Evolutionary conservation across 2,113 vertebrate species (phyloP).

Genomic region (Crotophaga sulcirostris): DNA sequence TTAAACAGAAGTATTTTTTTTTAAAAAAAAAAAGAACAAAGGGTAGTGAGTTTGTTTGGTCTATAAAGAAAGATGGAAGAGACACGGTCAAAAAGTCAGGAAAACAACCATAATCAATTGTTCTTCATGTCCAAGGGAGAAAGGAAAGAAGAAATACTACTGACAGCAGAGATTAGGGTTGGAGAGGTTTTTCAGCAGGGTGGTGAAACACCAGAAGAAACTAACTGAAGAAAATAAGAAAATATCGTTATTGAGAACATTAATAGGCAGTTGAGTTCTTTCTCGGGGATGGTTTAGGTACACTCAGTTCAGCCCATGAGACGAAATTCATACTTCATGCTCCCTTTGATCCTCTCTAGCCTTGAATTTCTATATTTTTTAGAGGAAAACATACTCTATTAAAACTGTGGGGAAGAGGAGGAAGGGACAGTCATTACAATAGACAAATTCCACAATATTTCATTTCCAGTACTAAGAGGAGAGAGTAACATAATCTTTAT

Average conservation of each 20-base stretch:
- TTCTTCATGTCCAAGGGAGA: not conserved
- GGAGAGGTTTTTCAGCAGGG: not conserved
- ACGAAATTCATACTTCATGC: not conserved
- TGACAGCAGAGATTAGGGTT: not conserved
- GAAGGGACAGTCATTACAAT: not conserved
- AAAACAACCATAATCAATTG: not conserved
- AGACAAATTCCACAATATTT: not conserved
- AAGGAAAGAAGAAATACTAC: not conserved
- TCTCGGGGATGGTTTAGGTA: not conserved
- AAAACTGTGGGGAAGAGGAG: not conserved
- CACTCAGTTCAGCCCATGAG: not conserved
- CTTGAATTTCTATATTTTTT: not conserved
- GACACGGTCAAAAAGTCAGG: not conserved
- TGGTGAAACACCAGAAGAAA: not conserved
- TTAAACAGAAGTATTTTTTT: not conserved
- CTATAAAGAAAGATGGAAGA: not conserved
- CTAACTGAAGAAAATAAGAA: not conserved
- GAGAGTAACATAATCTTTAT: not conserved
- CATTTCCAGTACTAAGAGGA: not conserved
- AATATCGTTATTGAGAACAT: not conserved
- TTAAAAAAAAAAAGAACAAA: not conserved
- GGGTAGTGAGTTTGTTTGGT: not conserved
- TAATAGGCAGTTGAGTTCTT: not conserved
- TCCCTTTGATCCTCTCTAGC: not conserved
- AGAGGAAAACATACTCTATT: not conserved